Evolutionary conservation across 2,113 vertebrate species (phyloP).

Genomic region (Myodes glareolus): DNA sequence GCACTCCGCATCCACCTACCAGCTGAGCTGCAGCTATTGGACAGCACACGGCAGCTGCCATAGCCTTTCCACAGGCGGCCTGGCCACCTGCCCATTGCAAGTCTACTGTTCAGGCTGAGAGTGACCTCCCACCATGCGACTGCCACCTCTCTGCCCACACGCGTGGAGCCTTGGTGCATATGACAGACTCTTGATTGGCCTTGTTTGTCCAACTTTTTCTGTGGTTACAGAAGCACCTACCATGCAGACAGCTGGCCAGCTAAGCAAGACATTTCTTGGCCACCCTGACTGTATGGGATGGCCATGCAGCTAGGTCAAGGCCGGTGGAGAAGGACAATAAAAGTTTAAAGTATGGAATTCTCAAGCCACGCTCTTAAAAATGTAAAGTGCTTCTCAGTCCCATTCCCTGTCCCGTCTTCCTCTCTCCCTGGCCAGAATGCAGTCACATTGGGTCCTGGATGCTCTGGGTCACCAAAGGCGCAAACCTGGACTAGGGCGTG

Average conservation of each 20-base stretch:
- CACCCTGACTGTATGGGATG: neutral
- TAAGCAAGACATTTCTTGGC: neutral
- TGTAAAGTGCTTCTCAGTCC: neutral
- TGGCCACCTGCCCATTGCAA: neutral
- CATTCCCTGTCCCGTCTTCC: neutral
- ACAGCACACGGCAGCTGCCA: neutral
- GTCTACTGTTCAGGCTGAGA: neutral
- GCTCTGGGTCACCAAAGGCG: neutral
- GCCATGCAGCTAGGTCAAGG: fast-evolving
- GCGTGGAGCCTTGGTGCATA: neutral
- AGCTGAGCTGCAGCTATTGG: neutral
- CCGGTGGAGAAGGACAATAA: no score
- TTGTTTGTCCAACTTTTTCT: neutral
- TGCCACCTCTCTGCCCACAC: neutral
- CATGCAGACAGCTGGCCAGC: no score
- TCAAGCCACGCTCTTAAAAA: neutral
- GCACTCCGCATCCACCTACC: neutral
- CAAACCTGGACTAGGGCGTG: neutral
- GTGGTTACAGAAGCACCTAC: neutral
- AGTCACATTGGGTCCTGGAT: neutral
- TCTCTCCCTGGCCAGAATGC: neutral
- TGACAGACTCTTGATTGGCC: neutral
- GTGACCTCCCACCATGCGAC: neutral
- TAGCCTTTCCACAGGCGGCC: neutral
- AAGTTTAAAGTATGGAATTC: neutral